Evolutionary conservation across 2,888 invertebrate species (phyloP), one percentile per base, ranked within the genome.

Genomic region (Idaea biselata): DNA sequence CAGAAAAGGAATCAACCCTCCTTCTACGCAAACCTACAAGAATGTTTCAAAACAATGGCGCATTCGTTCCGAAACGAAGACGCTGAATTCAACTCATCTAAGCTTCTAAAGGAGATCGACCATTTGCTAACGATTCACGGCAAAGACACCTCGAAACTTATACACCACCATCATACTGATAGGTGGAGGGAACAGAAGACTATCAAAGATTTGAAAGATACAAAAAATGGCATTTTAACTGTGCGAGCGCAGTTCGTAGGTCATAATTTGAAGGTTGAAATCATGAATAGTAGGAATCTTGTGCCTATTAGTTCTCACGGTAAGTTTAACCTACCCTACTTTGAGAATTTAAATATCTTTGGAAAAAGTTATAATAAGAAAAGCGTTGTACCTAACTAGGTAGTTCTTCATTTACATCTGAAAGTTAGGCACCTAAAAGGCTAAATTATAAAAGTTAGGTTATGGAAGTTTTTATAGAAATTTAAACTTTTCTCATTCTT

Each of bases 1-100:
- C 91, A 97, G 96, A 97, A 97, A 95, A 94, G 97, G 72, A 95
- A 97, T 66, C 97, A 98, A 1, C 96, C 97, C 16, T 94, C 96
- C n/a, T 99, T 98, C 86, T 99, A 98, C 84, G 95, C 96, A 64
- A 97, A 99, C 80, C 94, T 99, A 64, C 96, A 96, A 75, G 96
- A 97, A 74, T 97, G 98, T 55, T 91, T 99, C 57, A 95, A 95
- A 73, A 95, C 97, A 56, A 95, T 99, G 93, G 94, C 97, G 62
- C 95, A 96, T 59, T 98, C 97, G 71, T 99, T 99, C 93, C 97
- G 97, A 78, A 95, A 95, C 78, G 93, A 94, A 64, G 93, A 94
- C 71, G 93, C 93, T 16, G 93, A 93, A 44, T 86, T 91, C 5
- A 89, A 88, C 67, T 81, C 93, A 0, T 94, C 95, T 16, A 94